Conservation (phyloP, 30 jellyfish, hydroid and myxozoan genomes). For the Nemopilema nomurai region DNA sequence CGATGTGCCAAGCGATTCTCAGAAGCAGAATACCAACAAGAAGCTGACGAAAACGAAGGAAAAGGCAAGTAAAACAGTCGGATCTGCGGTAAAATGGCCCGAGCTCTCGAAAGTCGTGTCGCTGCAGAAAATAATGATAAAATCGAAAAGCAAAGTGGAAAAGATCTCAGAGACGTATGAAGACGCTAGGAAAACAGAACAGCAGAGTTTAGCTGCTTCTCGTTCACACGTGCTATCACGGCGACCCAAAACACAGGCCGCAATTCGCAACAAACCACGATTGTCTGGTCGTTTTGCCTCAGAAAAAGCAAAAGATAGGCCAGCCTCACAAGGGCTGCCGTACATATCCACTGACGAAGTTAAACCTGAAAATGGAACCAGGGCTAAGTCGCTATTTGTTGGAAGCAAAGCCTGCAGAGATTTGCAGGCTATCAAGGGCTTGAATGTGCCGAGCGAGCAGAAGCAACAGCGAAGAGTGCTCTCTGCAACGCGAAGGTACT, state of each 20-base stretch:
- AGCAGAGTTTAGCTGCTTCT: not conserved
- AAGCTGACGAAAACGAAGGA: not conserved
- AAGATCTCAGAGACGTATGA: constrained; percentile 11
- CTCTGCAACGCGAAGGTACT: not conserved
- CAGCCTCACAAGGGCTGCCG: constrained; percentile 46
- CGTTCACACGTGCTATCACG: not conserved
- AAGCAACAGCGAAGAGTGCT: not conserved
- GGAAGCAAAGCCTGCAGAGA: not conserved
- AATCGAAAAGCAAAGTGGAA: constrained; percentile 9
- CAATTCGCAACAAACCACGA: not conserved
- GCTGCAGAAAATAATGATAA: constrained; percentile 25
- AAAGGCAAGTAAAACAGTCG: not conserved
- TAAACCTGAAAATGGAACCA: not conserved
- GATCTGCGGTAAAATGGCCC: not conserved
- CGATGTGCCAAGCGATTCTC: not conserved
- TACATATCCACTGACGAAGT: constrained; percentile 3
- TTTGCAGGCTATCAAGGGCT: not conserved
- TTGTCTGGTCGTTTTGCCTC: not conserved
- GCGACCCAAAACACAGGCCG: not conserved
- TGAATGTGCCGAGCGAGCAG: not conserved
- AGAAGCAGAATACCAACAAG: not conserved
- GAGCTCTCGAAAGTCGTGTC: constrained; percentile 23
- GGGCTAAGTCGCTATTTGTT: constrained; percentile 10
- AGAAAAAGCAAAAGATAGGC: constrained; percentile 26
- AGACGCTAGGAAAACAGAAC: not conserved